Conservation (phyloP, 2,113 vertebrate genomes). For the Syngnathus scovelli region DNA sequence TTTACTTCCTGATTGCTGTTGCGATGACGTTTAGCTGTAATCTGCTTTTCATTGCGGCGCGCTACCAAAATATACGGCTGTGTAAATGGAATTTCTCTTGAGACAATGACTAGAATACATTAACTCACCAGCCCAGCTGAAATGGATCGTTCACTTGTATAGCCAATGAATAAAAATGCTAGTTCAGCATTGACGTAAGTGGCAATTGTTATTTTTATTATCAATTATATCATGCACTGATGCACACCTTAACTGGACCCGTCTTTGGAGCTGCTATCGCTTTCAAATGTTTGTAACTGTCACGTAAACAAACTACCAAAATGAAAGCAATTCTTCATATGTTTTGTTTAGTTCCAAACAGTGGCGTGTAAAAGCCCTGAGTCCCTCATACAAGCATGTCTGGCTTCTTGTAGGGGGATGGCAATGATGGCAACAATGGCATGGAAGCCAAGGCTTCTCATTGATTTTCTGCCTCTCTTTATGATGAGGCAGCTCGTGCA, state of each 20-base stretch:
- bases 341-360: neutral
- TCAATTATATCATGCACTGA: neutral
- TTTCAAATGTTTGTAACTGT: neutral
- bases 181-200: neutral
- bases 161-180: neutral
- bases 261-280: neutral
- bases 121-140: neutral
- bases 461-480: constrained; percentile 51
- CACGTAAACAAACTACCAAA: neutral
- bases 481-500: constrained; percentile 17
- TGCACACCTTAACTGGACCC: neutral
- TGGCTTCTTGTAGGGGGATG: constrained; percentile 21
- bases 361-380: neutral
- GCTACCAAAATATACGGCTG: neutral
- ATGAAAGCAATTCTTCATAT: neutral
- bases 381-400: constrained; percentile 18
- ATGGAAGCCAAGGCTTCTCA: constrained; percentile 42
- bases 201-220: neutral
- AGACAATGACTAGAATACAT: neutral
- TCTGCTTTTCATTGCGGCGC: neutral
- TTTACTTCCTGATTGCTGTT: neutral
- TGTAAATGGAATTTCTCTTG: neutral
- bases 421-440: constrained; percentile 38
- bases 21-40: neutral
- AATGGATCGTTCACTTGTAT: no score